Conservation (phyloP, 2,797 vertebrate genomes). For the Syngnathus rostellatus region DNA sequence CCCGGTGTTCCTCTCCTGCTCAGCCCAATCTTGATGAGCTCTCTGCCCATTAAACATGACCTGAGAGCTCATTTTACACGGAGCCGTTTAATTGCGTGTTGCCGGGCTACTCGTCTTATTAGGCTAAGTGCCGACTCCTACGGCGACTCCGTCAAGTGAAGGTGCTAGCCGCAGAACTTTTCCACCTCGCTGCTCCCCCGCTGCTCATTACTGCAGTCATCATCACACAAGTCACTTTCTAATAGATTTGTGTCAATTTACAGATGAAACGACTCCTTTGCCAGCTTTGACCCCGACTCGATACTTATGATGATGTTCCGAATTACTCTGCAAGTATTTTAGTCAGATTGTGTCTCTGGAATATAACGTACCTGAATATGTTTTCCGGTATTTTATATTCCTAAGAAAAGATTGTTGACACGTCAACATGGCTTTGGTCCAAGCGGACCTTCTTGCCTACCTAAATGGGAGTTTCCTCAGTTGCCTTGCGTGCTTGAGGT, state of each 20-base stretch:
- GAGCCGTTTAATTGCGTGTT: constrained; percentile 63
- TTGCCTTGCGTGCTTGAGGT: constrained; percentile 44
- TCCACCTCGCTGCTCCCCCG: constrained; percentile 21
- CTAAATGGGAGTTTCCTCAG: constrained; percentile 42
- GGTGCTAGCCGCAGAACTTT: constrained; percentile 51
- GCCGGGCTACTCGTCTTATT: constrained; percentile 47
- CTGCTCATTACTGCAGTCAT: constrained; percentile 48
- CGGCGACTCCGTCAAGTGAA: constrained; percentile 45
- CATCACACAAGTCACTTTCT: constrained; percentile 31
- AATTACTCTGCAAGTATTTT: background rate
- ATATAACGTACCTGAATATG: background rate
- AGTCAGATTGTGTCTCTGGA: background rate
- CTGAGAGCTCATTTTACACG: constrained; percentile 64
- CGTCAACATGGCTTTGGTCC: constrained; percentile 4
- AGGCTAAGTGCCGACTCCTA: constrained; percentile 57
- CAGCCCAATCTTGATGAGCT: constrained; percentile 50
- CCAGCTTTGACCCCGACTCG: background rate
- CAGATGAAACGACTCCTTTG: constrained; percentile 21
- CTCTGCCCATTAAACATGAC: constrained; percentile 66
- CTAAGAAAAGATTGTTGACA: background rate
- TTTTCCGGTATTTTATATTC: background rate
- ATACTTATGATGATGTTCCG: constrained; percentile 4
- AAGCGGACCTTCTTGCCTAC: constrained; percentile 28
- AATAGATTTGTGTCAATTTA: constrained; percentile 19
- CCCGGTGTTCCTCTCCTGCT: constrained; percentile 38